These are phyloP conservation scores for Halisarca cf. caerulea DNA, from an alignment of 37 sponge, comb jelly and placozoan species.

Conservation along the genomic window DNA sequence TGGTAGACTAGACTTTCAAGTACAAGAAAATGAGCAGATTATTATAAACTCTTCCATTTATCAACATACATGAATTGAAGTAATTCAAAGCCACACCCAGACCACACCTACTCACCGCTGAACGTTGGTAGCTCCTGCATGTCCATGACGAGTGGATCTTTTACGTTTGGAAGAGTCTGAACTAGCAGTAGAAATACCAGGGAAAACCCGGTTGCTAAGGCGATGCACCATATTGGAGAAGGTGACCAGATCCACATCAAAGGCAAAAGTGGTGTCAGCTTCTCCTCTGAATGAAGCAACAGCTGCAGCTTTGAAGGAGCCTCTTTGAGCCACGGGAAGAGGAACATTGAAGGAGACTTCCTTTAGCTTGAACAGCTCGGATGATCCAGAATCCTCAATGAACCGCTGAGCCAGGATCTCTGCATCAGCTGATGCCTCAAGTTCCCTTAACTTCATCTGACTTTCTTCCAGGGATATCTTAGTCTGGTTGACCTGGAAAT, in stretches of 20 bases:
- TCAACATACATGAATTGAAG: constrained; percentile 8
- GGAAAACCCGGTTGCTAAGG: not conserved
- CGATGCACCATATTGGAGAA: constrained; percentile 12
- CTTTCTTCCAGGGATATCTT: not conserved
- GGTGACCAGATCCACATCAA: not conserved
- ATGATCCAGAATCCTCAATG: not conserved
- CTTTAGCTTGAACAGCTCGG: not conserved
- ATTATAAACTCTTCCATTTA: not conserved
- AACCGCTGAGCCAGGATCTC: not conserved
- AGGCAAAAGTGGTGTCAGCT: not conserved
- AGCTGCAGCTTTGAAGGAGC: constrained; percentile 8
- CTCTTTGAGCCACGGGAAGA: constrained; percentile 8
- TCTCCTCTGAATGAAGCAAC: not conserved
- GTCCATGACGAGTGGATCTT: not conserved
- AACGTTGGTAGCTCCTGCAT: not conserved
- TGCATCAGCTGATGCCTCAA: not conserved
- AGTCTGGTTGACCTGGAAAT: constrained; percentile 6
- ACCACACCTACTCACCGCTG: constrained; percentile 14
- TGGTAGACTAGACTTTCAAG: too few relatives aligned
- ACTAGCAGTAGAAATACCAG: not conserved
- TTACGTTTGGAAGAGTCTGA: not conserved
- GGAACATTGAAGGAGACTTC: constrained; percentile 31
- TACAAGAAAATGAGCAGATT: not conserved
- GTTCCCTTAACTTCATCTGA: not conserved
- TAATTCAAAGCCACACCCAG: not conserved